Evolutionary conservation across 2,113 vertebrate genomes (phyloP).

Genomic region (Dipodomys ordii): DNA sequence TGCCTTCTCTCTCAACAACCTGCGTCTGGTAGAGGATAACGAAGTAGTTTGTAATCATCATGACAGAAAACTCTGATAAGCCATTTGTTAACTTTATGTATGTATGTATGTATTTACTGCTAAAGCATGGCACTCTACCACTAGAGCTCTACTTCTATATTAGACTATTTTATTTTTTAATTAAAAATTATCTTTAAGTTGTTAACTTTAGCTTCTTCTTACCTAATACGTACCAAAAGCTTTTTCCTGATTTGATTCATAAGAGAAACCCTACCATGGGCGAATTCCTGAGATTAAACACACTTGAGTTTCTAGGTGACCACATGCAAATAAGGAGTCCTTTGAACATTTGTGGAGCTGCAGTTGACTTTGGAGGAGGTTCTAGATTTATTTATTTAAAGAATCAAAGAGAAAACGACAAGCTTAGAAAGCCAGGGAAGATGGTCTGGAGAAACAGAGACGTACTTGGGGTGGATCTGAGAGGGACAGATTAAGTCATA

Average conservation of each 20-base stretch:
- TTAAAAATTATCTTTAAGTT: not conserved
- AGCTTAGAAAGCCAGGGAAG: slow-evolving; percentile 27
- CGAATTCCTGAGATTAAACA: not conserved
- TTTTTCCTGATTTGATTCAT: slow-evolving; percentile 26
- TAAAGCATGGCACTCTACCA: too few species aligned
- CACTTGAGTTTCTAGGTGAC: not conserved
- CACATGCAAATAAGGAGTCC: not conserved
- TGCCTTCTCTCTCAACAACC: not conserved
- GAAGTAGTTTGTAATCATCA: not conserved
- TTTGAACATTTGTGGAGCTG: not conserved
- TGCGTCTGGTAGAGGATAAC: not conserved
- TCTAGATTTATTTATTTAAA: not conserved
- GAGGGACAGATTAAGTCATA: slow-evolving; percentile 58
- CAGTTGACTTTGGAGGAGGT: not conserved
- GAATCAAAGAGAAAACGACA: slow-evolving; percentile 1
- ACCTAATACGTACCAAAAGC: not conserved
- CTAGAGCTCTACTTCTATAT: too few species aligned
- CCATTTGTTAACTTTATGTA: too few species aligned
- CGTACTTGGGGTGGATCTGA: slow-evolving; percentile 44
- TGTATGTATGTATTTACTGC: too few species aligned
- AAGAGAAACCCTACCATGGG: not conserved
- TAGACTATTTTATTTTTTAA: too few species aligned
- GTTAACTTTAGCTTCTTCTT: slow-evolving; percentile 10
- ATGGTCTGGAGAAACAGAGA: slow-evolving; percentile 56
- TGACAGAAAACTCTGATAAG: too few species aligned